Evolutionary conservation across 2,888 invertebrate genomes (phyloP).

Genomic region (Sphaeridia pumilis): DNA sequence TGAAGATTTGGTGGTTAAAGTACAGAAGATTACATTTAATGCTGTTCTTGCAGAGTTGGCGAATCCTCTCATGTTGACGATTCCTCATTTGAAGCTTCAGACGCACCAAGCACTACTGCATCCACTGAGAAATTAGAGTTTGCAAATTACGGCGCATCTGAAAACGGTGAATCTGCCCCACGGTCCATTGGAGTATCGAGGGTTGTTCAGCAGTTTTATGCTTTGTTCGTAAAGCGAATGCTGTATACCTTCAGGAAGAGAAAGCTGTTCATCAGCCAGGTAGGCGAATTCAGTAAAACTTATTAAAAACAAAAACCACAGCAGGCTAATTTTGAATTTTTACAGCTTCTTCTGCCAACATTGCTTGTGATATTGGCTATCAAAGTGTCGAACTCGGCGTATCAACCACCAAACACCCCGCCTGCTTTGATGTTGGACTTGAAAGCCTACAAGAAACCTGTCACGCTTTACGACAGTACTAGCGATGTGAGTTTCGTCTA

Average conservation of each 20-base stretch:
- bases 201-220: constrained; percentile 26
- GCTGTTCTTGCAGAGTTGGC: too few relatives aligned
- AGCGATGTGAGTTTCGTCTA: constrained; percentile 22
- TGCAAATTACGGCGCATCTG: too few relatives aligned
- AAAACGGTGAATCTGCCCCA: constrained; percentile 1
- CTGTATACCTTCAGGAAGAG: constrained; percentile 28
- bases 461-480: constrained; percentile 20
- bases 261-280: constrained; percentile 28
- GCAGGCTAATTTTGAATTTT: background rate
- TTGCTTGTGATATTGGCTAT: constrained; percentile 32
- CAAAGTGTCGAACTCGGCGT: constrained; percentile 18
- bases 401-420: constrained; percentile 16
- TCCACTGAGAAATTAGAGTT: too few relatives aligned
- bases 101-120: too few relatives aligned
- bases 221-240: constrained; percentile 24
- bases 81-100: too few relatives aligned
- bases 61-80: constrained; percentile 16
- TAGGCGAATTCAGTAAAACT: constrained; percentile 5
- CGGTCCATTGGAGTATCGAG: constrained; percentile 17
- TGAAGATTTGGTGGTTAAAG: too few relatives aligned
- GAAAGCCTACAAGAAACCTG: constrained; percentile 21
- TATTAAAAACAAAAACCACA: background rate
- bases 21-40: too few relatives aligned
- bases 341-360: constrained; percentile 27
- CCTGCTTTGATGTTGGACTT: constrained; percentile 24